These are phyloP conservation scores for Troilus luridus DNA, from an alignment of 2,888 invertebrate genomes.

Conservation along the genomic window DNA sequence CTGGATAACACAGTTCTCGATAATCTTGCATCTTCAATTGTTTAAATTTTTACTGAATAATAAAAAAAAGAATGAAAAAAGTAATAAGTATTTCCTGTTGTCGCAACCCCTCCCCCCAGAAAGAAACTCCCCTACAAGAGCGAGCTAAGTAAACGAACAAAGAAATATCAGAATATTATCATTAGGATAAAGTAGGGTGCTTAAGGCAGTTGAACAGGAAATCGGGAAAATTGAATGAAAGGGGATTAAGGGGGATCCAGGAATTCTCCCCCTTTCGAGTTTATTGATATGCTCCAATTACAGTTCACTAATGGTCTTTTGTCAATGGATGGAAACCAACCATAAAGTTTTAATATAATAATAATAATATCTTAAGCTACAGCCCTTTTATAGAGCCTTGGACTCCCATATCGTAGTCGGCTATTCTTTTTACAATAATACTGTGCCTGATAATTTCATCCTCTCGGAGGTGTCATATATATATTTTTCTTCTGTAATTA, in stretches of 20 bases:
- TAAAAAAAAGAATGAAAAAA: too few relatives aligned
- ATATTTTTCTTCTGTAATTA: not conserved
- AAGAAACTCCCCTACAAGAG: not conserved
- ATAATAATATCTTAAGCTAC: too few relatives aligned
- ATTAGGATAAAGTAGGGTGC: not conserved
- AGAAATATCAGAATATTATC: not conserved
- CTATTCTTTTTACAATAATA: not conserved
- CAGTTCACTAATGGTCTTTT: not conserved
- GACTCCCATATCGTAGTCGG: too few relatives aligned
- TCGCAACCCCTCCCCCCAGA: too few relatives aligned
- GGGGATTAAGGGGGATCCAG: not conserved
- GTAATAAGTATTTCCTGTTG: too few relatives aligned
- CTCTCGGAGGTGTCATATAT: not conserved
- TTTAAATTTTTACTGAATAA: too few relatives aligned
- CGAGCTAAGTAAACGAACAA: not conserved
- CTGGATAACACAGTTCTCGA: too few relatives aligned
- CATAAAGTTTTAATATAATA: not conserved
- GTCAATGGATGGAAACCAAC: not conserved
- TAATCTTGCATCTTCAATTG: too few relatives aligned
- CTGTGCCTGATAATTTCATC: not conserved
- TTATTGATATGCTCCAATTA: not conserved
- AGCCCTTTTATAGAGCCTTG: too few relatives aligned
- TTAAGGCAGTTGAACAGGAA: not conserved
- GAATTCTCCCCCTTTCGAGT: not conserved
- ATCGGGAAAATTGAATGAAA: conserved; percentile 13